Evolutionary conservation across 1,140 invertebrate species (phyloP), one percentile per base, ranked within the genome.

Genomic region (Alviniconcha marisindica): DNA sequence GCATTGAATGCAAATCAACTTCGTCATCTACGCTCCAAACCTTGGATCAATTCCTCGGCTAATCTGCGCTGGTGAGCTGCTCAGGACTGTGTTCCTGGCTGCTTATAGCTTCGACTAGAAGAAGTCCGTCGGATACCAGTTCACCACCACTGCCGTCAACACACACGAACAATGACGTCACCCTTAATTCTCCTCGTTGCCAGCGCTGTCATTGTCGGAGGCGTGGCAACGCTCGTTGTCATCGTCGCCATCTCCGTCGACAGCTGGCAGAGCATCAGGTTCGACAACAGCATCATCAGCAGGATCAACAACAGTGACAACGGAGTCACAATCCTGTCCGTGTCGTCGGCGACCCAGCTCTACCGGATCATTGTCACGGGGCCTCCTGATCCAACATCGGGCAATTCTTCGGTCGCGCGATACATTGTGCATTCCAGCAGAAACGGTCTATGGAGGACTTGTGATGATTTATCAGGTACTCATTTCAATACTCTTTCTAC

Each of bases 221-320:
- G 84, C 3, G 33, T 88, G 18, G 85, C 85, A 21, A 87, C 85
- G 24, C 7, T 88, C 12, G 71, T 88, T 48, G 84, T 85, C 73
- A 56, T 87, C 31, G 48, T 88, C 18, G 82, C 85, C 15, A 83
- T 88, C 4, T 77, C 83, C 28, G 86, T 87, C 54, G 83, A 86
- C 48, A 44, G 73, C 40, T 88, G 87, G 87, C 81, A 87, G 73
- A 73, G 84, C 33, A n/a, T 78, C 0, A 71, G 38, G 2, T 87
- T 76, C 36, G 82, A 85, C 73, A 28, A 63, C n/a, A 36, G 21
- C n/a, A 28, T 31, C 5, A 33, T 85, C 1, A 40, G 21, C 3
- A 31, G 71, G 12, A 54, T 86, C 44, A 85, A 85, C 73, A 31
- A 31, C 44, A 28, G 7, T 21, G n/a, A 24, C n/a, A 63, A 21